Conservation (phyloP, 2,113 vertebrate species). For the Sturnira hondurensis region DNA sequence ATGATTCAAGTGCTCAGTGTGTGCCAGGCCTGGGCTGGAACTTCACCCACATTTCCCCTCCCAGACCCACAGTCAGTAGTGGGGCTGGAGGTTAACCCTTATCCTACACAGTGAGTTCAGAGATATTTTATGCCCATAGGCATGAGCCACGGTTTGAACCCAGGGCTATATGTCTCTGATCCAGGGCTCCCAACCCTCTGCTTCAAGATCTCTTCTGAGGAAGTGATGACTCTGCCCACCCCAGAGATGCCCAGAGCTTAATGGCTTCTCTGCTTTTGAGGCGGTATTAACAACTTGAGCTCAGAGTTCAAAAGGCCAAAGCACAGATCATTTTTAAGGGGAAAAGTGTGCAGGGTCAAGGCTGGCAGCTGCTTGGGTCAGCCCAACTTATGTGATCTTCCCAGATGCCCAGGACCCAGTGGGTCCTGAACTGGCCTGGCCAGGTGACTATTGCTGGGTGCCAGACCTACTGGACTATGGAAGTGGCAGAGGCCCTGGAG, state of each 20-base stretch:
- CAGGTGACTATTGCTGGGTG: conserved; percentile 95
- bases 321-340: background rate
- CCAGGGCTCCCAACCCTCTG: background rate
- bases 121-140: background rate
- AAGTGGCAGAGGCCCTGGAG: conserved; percentile 89
- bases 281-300: background rate
- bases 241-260: background rate
- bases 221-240: background rate
- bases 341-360: background rate
- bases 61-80: background rate
- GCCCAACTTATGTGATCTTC: background rate
- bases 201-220: background rate
- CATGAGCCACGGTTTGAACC: background rate
- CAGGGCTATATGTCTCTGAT: background rate
- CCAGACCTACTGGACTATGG: conserved; percentile 93
- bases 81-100: background rate
- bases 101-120: background rate
- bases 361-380: background rate
- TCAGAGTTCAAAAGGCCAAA: background rate
- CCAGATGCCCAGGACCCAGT: conserved; percentile 82
- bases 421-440: conserved; percentile 95
- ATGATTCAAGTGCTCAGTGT: background rate
- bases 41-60: background rate
- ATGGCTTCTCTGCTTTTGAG: background rate
- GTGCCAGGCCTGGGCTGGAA: background rate